Evolutionary conservation across 1,140 invertebrate genomes (phyloP).

Genomic region (Temnothorax curvispinosus): DNA sequence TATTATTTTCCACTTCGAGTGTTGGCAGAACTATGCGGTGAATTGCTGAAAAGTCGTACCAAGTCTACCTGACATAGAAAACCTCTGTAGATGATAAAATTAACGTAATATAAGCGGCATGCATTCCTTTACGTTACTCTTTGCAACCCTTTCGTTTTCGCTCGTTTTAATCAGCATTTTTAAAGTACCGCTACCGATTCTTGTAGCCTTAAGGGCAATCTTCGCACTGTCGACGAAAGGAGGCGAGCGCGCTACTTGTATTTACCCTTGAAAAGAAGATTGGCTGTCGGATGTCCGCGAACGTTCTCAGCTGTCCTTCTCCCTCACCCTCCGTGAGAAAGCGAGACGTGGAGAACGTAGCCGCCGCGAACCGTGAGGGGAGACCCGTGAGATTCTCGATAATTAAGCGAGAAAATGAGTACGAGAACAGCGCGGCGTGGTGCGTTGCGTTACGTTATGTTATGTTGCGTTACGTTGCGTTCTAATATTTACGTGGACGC

Average conservation of each 20-base stretch:
- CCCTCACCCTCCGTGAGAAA: constrained; percentile 52
- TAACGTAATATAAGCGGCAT: not conserved
- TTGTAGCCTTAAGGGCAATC: constrained; percentile 13
- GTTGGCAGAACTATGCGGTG: not conserved
- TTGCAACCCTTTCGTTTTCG: not conserved
- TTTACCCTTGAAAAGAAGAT: constrained; percentile 62
- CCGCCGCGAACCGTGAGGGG: constrained; percentile 7
- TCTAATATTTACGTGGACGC: constrained; percentile 40
- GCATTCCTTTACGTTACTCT: not conserved
- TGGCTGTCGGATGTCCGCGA: constrained; percentile 55
- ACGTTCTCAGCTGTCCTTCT: constrained; percentile 39
- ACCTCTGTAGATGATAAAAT: not conserved
- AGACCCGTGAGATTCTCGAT: constrained; percentile 65
- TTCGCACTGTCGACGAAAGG: not conserved
- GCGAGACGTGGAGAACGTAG: not conserved
- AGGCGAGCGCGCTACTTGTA: constrained; percentile 1
- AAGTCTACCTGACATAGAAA: constrained; percentile 16
- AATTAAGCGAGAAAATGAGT: constrained; percentile 69
- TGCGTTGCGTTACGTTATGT: not conserved
- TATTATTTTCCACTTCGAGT: no score
- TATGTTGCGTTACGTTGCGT: not conserved
- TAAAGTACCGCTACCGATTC: not conserved
- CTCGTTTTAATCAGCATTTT: not conserved
- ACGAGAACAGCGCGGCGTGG: not conserved
- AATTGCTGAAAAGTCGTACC: not conserved